Evolutionary conservation across 2,888 invertebrate species (phyloP).

Genomic region (Drosophila parthenogenetica): DNA sequence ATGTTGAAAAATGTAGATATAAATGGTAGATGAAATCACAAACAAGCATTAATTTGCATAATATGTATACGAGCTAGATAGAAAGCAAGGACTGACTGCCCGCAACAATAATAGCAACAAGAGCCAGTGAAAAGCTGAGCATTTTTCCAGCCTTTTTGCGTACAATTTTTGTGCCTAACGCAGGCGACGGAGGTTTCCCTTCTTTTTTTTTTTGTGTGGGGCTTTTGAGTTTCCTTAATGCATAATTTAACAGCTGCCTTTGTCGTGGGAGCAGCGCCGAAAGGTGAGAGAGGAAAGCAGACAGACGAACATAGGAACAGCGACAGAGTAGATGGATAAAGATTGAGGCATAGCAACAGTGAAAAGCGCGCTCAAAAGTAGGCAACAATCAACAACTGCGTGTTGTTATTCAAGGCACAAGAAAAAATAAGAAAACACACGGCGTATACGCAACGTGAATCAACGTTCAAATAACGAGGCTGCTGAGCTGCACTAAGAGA

Average conservation of each 20-base stretch:
- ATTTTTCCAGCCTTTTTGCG: slow-evolving; percentile 48
- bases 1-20: slow-evolving; percentile 28
- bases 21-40: slow-evolving; percentile 63
- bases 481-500: slow-evolving; percentile 28
- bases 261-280: slow-evolving; percentile 10
- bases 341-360: slow-evolving; percentile 41
- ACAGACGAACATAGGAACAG: slow-evolving; percentile 1
- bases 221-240: slow-evolving; percentile 64
- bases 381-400: slow-evolving; percentile 77
- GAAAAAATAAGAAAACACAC: slow-evolving; percentile 27
- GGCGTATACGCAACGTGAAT: slow-evolving; percentile 39
- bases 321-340: background rate
- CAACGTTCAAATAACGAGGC: slow-evolving; percentile 60
- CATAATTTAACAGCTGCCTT: slow-evolving; percentile 76
- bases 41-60: slow-evolving; percentile 76
- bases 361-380: slow-evolving; percentile 56
- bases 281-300: background rate
- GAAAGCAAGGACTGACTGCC: slow-evolving; percentile 44
- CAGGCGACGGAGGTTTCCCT: slow-evolving; percentile 8
- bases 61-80: slow-evolving; percentile 49
- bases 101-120: slow-evolving; percentile 33
- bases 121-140: slow-evolving; percentile 21
- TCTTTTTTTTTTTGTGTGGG: slow-evolving; percentile 12
- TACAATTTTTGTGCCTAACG: slow-evolving; percentile 33
- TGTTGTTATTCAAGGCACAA: slow-evolving; percentile 78